Evolutionary conservation across 2,888 invertebrate genomes (phyloP).

Genomic region (Leptopterna dolabrata): DNA sequence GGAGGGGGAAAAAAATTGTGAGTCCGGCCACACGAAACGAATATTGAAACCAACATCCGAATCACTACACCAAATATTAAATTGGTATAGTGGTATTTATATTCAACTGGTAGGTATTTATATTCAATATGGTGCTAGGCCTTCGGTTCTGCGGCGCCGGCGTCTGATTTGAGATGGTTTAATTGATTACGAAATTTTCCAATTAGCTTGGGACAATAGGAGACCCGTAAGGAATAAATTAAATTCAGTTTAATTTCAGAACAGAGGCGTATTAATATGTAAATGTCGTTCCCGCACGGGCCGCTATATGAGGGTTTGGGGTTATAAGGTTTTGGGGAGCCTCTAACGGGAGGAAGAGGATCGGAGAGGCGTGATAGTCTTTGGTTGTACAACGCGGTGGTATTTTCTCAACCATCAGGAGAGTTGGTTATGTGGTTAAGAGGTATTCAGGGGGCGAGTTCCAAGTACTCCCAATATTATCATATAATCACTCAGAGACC

Average conservation of each 20-base stretch:
- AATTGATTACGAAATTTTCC: constrained; percentile 19
- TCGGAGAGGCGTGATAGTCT: background rate
- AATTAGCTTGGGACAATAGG: constrained; percentile 29
- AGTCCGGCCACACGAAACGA: no score
- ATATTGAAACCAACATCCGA: no score
- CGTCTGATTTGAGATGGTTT: background rate
- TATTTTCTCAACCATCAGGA: background rate
- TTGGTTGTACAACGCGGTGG: background rate
- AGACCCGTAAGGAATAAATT: constrained; percentile 12
- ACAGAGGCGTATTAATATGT: constrained; percentile 24
- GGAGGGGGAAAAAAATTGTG: no score
- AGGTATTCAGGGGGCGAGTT: background rate
- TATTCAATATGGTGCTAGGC: background rate
- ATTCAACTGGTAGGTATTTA: background rate
- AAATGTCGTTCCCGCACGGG: constrained; percentile 19
- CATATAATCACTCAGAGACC: background rate
- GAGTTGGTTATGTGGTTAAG: background rate
- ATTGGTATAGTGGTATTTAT: no score
- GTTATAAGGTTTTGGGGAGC: background rate
- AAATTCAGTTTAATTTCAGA: constrained; percentile 17
- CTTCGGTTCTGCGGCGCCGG: no score
- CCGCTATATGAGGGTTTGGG: constrained; percentile 9
- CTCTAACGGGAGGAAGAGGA: background rate
- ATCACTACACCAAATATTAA: no score
- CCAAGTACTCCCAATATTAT: background rate